phyloP scores from a whole-genome alignment of 2,113 vertebrate genomes.

The Azemiops feae region DNA sequence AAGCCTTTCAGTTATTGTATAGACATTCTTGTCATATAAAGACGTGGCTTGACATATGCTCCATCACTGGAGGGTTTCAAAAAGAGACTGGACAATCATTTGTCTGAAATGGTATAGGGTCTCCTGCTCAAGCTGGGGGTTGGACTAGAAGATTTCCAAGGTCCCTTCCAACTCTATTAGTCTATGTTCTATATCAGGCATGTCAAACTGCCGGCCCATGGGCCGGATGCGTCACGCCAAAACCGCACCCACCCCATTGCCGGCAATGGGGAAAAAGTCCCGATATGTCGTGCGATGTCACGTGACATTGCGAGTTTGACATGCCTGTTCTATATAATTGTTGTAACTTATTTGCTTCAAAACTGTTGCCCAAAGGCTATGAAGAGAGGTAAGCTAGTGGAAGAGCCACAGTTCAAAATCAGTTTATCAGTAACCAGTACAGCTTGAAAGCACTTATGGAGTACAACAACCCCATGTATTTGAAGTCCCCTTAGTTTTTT shows the following conservation, averaged over 20 bases:
- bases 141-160: not conserved
- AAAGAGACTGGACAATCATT: not conserved
- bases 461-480: too few species aligned
- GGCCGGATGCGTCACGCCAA: too few species aligned
- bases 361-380: not conserved
- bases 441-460: not conserved
- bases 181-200: not conserved
- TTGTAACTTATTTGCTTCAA: not conserved
- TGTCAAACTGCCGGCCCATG: too few species aligned
- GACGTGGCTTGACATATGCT: not conserved
- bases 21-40: not conserved
- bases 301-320: too few species aligned
- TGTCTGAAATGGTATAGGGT: not conserved
- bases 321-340: not conserved
- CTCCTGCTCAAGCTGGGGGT: not conserved
- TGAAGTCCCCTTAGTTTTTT: not conserved
- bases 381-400: not conserved
- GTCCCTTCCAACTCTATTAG: not conserved
- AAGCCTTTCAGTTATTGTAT: slow-evolving; percentile 17
- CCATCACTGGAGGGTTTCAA: not conserved
- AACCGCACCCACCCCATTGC: too few species aligned
- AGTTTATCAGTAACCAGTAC: not conserved
- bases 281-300: too few species aligned
- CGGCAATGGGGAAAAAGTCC: too few species aligned
- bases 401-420: not conserved